These are phyloP conservation scores for Athalia circularis DNA, from an alignment of 2,888 invertebrate genomes.

Conservation along the genomic window DNA sequence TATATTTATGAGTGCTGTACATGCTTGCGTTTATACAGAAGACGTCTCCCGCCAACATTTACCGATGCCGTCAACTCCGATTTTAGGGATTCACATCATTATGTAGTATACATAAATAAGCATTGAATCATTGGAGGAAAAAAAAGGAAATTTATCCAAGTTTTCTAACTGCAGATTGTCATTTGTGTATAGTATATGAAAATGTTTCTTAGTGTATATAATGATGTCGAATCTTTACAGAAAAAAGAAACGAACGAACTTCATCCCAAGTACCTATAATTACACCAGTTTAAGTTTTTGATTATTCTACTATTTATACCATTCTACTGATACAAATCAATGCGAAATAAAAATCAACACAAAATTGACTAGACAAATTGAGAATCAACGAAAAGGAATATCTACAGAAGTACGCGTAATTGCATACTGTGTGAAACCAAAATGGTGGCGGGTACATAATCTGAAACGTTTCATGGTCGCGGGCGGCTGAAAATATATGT, in stretches of 20 bases:
- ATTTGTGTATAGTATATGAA: no score
- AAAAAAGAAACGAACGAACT: no score
- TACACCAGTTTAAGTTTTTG: no score
- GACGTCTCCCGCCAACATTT: no score
- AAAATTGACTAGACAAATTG: background rate
- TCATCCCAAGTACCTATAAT: no score
- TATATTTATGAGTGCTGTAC: background rate
- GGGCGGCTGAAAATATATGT: slow-evolving; percentile 16
- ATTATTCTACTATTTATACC: no score
- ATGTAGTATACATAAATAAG: background rate
- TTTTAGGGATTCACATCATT: slow-evolving; percentile 17
- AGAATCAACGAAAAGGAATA: background rate
- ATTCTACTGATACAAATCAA: no score
- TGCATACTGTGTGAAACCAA: slow-evolving; percentile 12
- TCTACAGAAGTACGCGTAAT: background rate
- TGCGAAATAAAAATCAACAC: background rate
- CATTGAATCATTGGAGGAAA: background rate
- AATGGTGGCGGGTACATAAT: slow-evolving; percentile 27
- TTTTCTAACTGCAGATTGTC: background rate
- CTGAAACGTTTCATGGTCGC: slow-evolving; percentile 24
- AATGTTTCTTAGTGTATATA: no score
- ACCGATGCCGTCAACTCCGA: slow-evolving; percentile 20
- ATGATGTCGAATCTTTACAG: no score
- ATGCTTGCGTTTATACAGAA: background rate
- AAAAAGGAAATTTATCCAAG: background rate